Percentiles rank a stretch among this genome's conserved stretches.
Conservation (phyloP, 2,888 invertebrate genomes). For the Ichneumon xanthorius region DNA sequence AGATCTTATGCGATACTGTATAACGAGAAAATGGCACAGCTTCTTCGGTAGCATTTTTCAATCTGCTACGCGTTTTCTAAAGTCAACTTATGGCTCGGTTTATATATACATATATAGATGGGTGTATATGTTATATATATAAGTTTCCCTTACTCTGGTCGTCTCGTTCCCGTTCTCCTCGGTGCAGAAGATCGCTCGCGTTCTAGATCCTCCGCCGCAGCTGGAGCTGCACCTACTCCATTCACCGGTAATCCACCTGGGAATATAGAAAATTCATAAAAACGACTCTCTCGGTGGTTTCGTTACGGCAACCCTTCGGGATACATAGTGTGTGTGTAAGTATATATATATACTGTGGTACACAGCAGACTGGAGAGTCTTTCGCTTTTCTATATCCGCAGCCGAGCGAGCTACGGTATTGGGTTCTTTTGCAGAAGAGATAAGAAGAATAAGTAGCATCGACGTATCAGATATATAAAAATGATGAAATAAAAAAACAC, state of each 20-base stretch:
- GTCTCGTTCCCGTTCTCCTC: constrained; percentile 93
- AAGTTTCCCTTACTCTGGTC: constrained; percentile 87
- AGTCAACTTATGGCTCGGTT: constrained; percentile 15
- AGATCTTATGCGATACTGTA: background rate
- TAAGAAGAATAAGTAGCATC: background rate
- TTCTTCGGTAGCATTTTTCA: background rate
- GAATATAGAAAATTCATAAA: constrained; percentile 74
- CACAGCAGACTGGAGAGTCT: background rate
- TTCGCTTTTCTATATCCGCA: constrained; percentile 38
- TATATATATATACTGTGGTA: background rate
- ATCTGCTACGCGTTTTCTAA: background rate
- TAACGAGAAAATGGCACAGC: constrained; percentile 8
- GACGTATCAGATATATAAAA: background rate
- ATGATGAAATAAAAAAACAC: background rate
- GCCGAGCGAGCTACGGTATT: constrained; percentile 22
- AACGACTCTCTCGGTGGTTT: constrained; percentile 58
- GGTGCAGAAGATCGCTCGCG: constrained; percentile 93
- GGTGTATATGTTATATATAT: constrained; percentile 53
- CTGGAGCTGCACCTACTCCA: constrained; percentile 95
- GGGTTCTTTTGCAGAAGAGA: constrained; percentile 5
- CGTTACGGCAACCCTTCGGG: constrained; percentile 29
- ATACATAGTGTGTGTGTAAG: constrained; percentile 2
- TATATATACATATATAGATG: constrained; percentile 8
- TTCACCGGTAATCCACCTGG: constrained; percentile 94
- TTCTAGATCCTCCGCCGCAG: constrained; percentile 94